Base-by-base conservation (phyloP, 2,888 invertebrate species). In the Taenaris catops region DNA sequence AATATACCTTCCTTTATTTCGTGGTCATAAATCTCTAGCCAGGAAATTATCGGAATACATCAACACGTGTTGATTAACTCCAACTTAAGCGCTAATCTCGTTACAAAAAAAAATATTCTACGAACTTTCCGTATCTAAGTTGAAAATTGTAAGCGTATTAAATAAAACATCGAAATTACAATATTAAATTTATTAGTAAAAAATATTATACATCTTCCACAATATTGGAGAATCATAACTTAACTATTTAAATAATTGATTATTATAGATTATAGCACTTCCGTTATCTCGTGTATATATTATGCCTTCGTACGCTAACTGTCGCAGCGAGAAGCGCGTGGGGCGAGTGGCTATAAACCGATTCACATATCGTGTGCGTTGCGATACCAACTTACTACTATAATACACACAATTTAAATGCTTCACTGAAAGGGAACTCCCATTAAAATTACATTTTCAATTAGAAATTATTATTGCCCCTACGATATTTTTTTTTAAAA, bases 161-260 rank as follows among this genome's bases (percentile, higher is more conserved):
- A n/a, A n/a, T n/a, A n/a, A n/a, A n/a, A n/a, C n/a, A n/a, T n/a
- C n/a, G n/a, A n/a, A n/a, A n/a, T 29, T 84, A 84, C 76, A 84
- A 83, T 86, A 86, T 84, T 86, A 86, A 86, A 86, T 86, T 86
- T 86, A 86, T 86, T 86, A 86, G 86, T 86, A 86, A 84, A 86
- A 84, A 86, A 86, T 86, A 86, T 86, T 80, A 86, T 86, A 84
- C 86, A 84, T 86, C 84, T 83, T 84, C 86, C 86, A 83, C 81
- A 84, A 83, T 83, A 81, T 81, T 79, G 86, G 83, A 83, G 81
- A 86, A 83, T 81, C 68, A 78, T 83, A 83, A 84, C 83, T 84
- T 83, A 84, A 81, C 75, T 78, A 71, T 66, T 78, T 79, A 75
- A 78, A 78, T 75, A 84, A 80, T 81, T 80, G 80, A 83, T 81